These are phyloP conservation scores for Aporophyla lueneburgensis DNA, from an alignment of 2,888 invertebrate species.

Conservation along the genomic window DNA sequence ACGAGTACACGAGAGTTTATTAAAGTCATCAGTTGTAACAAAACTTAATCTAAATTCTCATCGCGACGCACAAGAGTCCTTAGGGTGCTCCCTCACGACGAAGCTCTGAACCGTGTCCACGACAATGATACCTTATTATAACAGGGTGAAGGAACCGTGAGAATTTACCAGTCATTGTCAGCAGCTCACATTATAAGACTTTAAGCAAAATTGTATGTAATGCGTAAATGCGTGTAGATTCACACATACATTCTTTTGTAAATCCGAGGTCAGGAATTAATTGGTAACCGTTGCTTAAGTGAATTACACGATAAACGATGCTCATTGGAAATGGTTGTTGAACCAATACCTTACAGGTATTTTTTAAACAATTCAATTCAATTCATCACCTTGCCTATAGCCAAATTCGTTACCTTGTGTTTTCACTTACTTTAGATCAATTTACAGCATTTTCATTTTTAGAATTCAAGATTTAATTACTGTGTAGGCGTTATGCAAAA, in stretches of 20 bases:
- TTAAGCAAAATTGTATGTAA: constrained; percentile 58
- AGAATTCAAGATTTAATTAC: not conserved
- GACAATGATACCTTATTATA: constrained; percentile 86
- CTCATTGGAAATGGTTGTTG: constrained; percentile 10
- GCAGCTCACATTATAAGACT: constrained; percentile 67
- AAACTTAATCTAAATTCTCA: constrained; percentile 86
- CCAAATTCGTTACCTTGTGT: not conserved
- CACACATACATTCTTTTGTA: constrained; percentile 44
- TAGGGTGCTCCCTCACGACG: constrained; percentile 82
- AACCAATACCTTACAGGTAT: constrained; percentile 3
- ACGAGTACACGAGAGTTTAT: constrained; percentile 72
- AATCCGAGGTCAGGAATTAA: constrained; percentile 52
- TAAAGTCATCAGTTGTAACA: constrained; percentile 81
- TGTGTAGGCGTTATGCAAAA: not conserved
- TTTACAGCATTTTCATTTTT: not conserved
- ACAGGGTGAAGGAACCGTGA: constrained; percentile 84
- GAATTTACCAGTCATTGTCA: constrained; percentile 80
- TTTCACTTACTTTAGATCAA: not conserved
- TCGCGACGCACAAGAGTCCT: constrained; percentile 78
- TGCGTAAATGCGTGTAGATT: constrained; percentile 44
- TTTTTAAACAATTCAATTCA: constrained; percentile 7
- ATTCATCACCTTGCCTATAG: not conserved
- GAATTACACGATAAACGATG: constrained; percentile 36
- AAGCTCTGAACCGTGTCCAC: constrained; percentile 82
- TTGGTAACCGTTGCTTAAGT: constrained; percentile 35